Conservation (phyloP, 2,797 vertebrate species). For the Hozukius guyotensis region DNA sequence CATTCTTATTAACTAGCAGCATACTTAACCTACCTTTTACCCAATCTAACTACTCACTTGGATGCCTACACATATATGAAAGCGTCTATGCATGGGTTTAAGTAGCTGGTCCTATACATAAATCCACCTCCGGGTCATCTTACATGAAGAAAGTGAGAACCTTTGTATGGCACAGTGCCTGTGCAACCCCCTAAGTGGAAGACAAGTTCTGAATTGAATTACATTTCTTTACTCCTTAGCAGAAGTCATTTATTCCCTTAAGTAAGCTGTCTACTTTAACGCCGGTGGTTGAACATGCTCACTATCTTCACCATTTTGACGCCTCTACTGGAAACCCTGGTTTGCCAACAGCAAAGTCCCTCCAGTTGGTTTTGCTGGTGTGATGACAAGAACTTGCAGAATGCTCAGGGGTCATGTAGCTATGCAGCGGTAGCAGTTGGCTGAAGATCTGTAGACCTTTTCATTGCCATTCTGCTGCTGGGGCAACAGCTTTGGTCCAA, state of each 20-base stretch:
- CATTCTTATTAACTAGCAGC: not conserved
- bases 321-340: not conserved
- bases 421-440: slow-evolving; percentile 13
- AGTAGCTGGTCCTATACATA: too few species aligned
- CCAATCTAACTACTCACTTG: too few species aligned
- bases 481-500: not conserved
- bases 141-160: not conserved
- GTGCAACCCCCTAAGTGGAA: not conserved
- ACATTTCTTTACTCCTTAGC: not conserved
- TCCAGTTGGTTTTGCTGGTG: slow-evolving; percentile 20
- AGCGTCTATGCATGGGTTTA: not conserved
- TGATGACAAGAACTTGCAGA: slow-evolving; percentile 47
- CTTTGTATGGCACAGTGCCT: too few species aligned
- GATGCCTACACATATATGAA: not conserved
- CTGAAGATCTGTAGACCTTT: slow-evolving; percentile 13
- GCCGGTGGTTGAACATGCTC: not conserved
- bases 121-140: not conserved
- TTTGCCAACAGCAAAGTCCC: not conserved
- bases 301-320: not conserved
- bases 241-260: not conserved
- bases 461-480: not conserved
- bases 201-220: not conserved
- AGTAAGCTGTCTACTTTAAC: not conserved
- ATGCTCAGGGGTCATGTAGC: slow-evolving; percentile 31
- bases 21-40: too few species aligned